A percentile compares a stretch with the other conserved stretches of the same genome.
Conservation (phyloP, 2,797 vertebrate species). For the Gymnothorax reevesii region DNA sequence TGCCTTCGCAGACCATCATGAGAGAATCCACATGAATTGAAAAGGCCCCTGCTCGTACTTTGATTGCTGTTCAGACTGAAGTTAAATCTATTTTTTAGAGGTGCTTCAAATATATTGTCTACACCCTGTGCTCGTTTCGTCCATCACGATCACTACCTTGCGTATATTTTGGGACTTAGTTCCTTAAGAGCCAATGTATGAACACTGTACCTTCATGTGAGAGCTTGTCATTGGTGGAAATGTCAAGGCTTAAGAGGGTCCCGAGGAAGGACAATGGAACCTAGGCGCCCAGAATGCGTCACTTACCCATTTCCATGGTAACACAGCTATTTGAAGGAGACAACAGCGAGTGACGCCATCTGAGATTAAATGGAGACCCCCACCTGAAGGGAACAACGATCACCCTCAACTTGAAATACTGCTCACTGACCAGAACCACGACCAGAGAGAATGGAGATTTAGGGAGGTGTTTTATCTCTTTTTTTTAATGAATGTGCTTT, state of each 20-base stretch:
- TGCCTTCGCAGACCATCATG: too few species aligned
- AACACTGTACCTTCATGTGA: too few species aligned
- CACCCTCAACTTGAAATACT: constrained; percentile 3
- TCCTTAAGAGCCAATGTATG: too few species aligned
- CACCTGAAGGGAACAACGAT: neutral
- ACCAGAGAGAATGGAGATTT: neutral
- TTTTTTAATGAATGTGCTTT: neutral
- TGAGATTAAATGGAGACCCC: neutral
- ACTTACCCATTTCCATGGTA: neutral
- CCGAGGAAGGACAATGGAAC: too few species aligned
- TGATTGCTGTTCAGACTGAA: too few species aligned
- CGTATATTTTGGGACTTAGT: too few species aligned
- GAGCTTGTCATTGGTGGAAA: neutral
- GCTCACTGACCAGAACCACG: neutral
- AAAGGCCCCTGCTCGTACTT: too few species aligned
- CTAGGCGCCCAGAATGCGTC: neutral
- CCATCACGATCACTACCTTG: too few species aligned
- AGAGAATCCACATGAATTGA: too few species aligned
- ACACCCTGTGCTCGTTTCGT: too few species aligned
- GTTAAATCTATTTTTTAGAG: too few species aligned
- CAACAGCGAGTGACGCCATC: neutral
- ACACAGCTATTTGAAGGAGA: neutral
- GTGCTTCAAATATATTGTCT: too few species aligned
- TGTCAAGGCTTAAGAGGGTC: neutral
- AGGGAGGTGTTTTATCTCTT: neutral